phyloP scores from a whole-genome alignment of 92 coral and sea anemone genomes.

The Bergia sp. region DNA sequence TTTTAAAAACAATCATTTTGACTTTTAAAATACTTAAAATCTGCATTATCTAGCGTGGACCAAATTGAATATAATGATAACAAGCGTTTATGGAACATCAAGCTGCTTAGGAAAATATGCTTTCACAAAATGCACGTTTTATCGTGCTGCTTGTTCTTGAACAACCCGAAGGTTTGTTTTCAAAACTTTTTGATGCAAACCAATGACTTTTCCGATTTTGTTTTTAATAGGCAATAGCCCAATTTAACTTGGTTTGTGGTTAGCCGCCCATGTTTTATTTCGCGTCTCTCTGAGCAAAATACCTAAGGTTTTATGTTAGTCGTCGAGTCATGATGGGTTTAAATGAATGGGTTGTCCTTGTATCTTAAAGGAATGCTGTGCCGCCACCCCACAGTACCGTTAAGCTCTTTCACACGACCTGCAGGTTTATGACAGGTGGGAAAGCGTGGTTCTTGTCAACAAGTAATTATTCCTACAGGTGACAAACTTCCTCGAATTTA shows the following conservation, averaged over 20 bases:
- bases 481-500: not conserved
- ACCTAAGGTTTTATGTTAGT: not conserved
- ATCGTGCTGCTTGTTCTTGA: not conserved
- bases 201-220: not conserved
- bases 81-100: not conserved
- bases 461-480: constrained; percentile 12
- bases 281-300: not conserved
- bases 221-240: constrained; percentile 6
- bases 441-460: not conserved
- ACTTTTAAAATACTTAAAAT: not conserved
- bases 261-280: not conserved
- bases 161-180: constrained; percentile 15
- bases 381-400: not conserved
- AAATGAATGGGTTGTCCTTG: too few species aligned
- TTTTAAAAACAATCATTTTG: not conserved
- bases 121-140: not conserved
- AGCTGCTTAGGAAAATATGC: not conserved
- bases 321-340: not conserved
- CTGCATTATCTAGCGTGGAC: not conserved
- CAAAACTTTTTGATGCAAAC: not conserved
- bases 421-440: constrained; percentile 10
- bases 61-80: too few species aligned
- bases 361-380: not conserved
- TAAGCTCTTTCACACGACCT: not conserved
- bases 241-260: constrained; percentile 25